Base-by-base conservation (phyloP, 2,797 vertebrate species). In the Acipenser oxyrinchus region DNA sequence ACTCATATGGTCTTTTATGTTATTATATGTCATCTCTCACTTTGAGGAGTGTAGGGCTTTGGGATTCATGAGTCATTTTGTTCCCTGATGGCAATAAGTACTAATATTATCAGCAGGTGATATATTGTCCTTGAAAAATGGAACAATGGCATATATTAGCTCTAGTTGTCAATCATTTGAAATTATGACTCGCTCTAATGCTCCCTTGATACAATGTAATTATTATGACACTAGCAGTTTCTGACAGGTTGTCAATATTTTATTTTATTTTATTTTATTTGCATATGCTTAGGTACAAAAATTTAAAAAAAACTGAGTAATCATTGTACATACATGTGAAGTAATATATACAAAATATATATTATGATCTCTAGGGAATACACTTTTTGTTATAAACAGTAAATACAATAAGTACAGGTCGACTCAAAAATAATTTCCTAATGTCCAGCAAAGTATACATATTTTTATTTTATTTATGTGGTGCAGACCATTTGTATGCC, bases 101-200 rank as follows among this genome's bases (percentile, higher is more conserved):
- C 83, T 80, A 78, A 79, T 77, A 70, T 84, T 82, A 58, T n/a
- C 80, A 76, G 82, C 83, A 86, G 86, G 84, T 87, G 84, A 82
- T 73, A 81, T 71, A 68, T 77, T 83, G 87, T 87, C 86, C 88
- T 77, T 78, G 76, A 53, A 69, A 76, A 78, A 73, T 64, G 66
- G 73, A 78, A 84, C 83, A 85, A 74, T 81, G 85, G 85, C 82
- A 83, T 84, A 82, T 76, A 85, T 89, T 84, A 84, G 70, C 82
- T 84, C 81, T 79, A 80, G 82, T 84, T 82, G 83, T 83, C 84
- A 84, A 77, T 66, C 71, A 79, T 67, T 58, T 65, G 71, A 78
- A 81, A 78, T 82, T 77, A 73, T 59, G 71, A 66, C 62, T 70
- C 50, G 71, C 68, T 50, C 63, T 69, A 69, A 71, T 76, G 72